Evolutionary conservation across 2,888 invertebrate genomes (phyloP).

Genomic region (Mythimna impura): DNA sequence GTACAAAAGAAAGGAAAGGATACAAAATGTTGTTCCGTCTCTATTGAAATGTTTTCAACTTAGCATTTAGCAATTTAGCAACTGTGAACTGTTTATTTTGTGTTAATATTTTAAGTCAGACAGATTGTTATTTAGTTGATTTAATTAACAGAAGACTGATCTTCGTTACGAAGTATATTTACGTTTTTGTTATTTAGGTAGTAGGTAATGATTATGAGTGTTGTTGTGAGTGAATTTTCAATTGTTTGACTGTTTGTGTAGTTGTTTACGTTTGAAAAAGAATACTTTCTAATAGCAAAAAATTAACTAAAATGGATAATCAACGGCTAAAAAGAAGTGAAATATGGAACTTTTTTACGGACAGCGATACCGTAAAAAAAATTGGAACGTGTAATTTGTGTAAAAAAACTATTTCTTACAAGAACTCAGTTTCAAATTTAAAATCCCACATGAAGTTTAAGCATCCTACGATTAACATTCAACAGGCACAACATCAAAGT

Average conservation of each 20-base stretch:
- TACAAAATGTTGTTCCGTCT: neutral
- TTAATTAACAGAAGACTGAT: conserved; percentile 2
- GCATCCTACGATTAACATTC: conserved; percentile 26
- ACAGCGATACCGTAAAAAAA: too few species aligned
- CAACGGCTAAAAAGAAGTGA: too few species aligned
- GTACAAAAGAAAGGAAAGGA: neutral
- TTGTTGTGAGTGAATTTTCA: neutral
- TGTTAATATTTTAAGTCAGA: neutral
- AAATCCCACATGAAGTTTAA: conserved; percentile 22
- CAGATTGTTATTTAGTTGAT: neutral
- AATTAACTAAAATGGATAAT: too few species aligned
- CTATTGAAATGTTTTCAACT: conserved; percentile 8
- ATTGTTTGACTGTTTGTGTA: conserved; percentile 29
- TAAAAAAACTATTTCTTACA: conserved; percentile 21
- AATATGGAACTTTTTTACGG: too few species aligned
- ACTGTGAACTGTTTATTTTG: neutral
- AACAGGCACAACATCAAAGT: conserved; percentile 24
- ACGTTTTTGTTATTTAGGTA: neutral
- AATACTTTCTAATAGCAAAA: too few species aligned
- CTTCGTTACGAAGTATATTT: conserved; percentile 10
- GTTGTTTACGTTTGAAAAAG: too few species aligned
- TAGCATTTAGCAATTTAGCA: neutral
- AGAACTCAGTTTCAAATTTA: conserved; percentile 21
- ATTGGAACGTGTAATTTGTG: too few species aligned
- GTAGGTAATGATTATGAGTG: neutral